These are phyloP conservation scores for Trissonchulus latispiculum DNA, from an alignment of 2,888 invertebrate genomes.

Conservation along the genomic window DNA sequence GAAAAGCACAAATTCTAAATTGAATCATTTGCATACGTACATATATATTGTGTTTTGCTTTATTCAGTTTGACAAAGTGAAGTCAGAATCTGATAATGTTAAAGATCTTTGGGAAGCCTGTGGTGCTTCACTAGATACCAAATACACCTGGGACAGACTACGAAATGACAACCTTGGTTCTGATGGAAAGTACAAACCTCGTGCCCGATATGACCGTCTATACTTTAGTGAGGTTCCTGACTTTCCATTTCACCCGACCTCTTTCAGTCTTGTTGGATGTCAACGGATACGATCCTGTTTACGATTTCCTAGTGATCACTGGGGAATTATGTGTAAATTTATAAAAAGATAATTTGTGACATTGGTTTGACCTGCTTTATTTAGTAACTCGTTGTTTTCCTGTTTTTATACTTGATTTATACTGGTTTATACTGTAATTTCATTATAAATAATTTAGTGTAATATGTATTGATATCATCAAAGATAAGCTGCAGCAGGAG, in stretches of 20 bases:
- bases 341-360: background rate
- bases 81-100: no score
- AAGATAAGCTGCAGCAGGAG: no score
- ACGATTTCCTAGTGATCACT: constrained; percentile 54
- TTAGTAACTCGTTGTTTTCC: no score
- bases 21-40: no score
- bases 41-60: no score
- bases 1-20: no score
- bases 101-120: constrained; percentile 51
- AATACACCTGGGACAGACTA: constrained; percentile 54
- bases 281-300: constrained; percentile 49
- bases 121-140: constrained; percentile 50
- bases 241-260: constrained; percentile 43
- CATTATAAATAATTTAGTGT: no score
- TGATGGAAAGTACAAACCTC: constrained; percentile 43
- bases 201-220: constrained; percentile 53
- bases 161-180: constrained; percentile 51
- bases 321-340: constrained; percentile 51
- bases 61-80: no score
- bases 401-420: no score
- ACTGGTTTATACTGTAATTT: no score
- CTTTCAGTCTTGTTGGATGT: constrained; percentile 52
- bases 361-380: no score
- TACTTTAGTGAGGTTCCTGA: constrained; percentile 44
- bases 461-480: no score